Base-by-base conservation (phyloP, 2,113 vertebrate genomes). In the Calyptommatus sinebrachiatus region DNA sequence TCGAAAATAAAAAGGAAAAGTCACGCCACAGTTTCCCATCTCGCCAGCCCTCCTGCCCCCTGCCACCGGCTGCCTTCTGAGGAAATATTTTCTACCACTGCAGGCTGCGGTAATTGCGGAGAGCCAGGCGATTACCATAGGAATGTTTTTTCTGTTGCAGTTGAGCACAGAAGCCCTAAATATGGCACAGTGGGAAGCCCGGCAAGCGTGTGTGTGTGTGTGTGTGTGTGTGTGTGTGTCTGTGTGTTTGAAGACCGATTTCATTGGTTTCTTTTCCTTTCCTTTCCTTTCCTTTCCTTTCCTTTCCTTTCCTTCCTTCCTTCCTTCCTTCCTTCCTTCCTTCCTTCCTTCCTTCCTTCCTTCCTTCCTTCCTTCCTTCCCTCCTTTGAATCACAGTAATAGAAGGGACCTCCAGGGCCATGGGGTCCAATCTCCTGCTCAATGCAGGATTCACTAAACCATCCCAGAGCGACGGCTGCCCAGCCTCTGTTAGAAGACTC, bases 41-140 rank as follows among this genome's bases (percentile, higher is more conserved):
- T 70, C 46, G 70, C 75, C 66, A 57, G 70, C 77, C 60, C 63
- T 24, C 60, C 72, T n/a, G 12, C 78, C 24, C 62, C 61, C 78
- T 81, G 72, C 76, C 78, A 69, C 84, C 68, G 71, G 21, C 78
- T 84, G 41, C 53, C 73, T 76, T 76, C 45, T 70, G 73, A 71
- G 66, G 45, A 81, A 70, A 50, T n/a, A 35, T 65, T 66, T 31
- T 69, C 70, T 71, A 62, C 78, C 76, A 81, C 78, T 68, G 26
- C 45, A 82, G 67, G 26, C 61, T 50, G 21, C 46, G 53, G 77
- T 77, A 67, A 82, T 82, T 68, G 73, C 67, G 28, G 41, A 83
- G 72, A 80, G 53, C 35, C 45, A 50, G 41, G 48, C 29, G 74
- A 82, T 80, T 68, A 67, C 41, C 48, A 76, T 50, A 2, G 14